These are phyloP conservation scores for Cercopithecus mona DNA, from an alignment of 2,113 vertebrate genomes.

Conservation along the genomic window DNA sequence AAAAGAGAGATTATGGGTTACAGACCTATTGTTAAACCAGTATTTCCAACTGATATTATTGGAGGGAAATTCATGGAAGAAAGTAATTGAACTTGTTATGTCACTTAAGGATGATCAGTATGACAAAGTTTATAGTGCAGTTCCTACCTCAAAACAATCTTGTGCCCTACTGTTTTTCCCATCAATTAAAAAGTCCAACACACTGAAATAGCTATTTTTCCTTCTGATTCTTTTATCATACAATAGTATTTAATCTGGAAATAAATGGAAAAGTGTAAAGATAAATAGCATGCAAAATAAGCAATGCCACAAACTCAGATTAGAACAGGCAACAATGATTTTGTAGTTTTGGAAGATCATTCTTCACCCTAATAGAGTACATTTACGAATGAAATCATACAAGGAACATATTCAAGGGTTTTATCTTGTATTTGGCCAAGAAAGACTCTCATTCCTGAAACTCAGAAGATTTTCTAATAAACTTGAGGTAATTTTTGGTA, in stretches of 20 bases:
- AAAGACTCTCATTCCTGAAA: constrained; percentile 43
- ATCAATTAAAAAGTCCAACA: background rate
- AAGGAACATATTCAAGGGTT: constrained; percentile 37
- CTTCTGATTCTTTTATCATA: background rate
- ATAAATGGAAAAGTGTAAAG: background rate
- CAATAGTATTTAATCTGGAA: background rate
- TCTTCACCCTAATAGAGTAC: background rate
- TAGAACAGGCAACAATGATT: background rate
- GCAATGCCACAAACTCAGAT: background rate
- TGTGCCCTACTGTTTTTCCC: background rate
- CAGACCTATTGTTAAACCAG: background rate
- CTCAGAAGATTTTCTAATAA: constrained; percentile 18
- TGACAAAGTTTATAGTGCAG: background rate
- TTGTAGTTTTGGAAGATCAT: background rate
- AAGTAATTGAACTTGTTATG: background rate
- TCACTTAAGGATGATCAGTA: background rate
- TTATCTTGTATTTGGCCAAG: constrained; percentile 30
- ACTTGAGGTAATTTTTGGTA: background rate
- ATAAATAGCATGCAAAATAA: constrained; percentile 22
- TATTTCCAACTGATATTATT: background rate
- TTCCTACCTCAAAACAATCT: background rate
- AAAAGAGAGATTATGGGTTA: background rate
- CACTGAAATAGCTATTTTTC: background rate
- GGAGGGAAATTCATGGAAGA: background rate
- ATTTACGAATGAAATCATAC: background rate